Conservation (phyloP, 2,113 vertebrate species). For the Thunnus maccoyii region DNA sequence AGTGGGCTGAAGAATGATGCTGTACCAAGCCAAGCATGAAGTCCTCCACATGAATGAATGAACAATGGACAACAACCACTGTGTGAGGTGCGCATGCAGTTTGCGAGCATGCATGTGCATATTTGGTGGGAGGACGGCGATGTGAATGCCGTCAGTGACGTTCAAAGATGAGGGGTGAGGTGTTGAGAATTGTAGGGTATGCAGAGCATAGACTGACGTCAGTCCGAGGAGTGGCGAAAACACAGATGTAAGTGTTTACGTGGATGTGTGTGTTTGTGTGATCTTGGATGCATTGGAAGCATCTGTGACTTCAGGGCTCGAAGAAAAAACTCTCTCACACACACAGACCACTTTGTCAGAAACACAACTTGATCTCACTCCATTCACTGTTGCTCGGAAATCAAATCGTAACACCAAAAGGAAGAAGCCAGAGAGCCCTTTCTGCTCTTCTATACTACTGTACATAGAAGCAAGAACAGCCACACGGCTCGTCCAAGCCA, state of each 20-base stretch:
- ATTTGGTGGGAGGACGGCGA: conserved; percentile 28
- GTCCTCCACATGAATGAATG: conserved; percentile 83
- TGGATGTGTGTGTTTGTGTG: conserved; percentile 28
- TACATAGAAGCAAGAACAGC: not conserved
- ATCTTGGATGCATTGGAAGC: conserved; percentile 35
- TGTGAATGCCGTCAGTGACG: conserved; percentile 54
- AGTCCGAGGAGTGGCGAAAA: conserved; percentile 35
- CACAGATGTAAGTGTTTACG: conserved; percentile 54
- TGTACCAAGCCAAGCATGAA: conserved; percentile 78
- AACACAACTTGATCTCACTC: conserved; percentile 44
- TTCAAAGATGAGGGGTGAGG: conserved; percentile 35
- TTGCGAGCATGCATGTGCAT: conserved; percentile 28
- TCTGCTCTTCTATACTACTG: not conserved
- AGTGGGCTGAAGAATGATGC: conserved; percentile 79
- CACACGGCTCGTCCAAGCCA: not conserved
- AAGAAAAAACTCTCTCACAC: conserved; percentile 45
- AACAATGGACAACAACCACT: conserved; percentile 83
- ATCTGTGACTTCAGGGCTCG: conserved; percentile 44
- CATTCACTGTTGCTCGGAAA: not conserved
- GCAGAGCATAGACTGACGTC: conserved; percentile 60
- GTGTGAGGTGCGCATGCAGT: conserved; percentile 56
- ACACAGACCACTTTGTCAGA: conserved; percentile 55
- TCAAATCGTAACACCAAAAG: conserved; percentile 37
- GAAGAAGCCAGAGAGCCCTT: not conserved
- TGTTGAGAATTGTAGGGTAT: conserved; percentile 36